Evolutionary conservation across 2,888 invertebrate species (phyloP).

Genomic region (Harpalus rufipes): DNA sequence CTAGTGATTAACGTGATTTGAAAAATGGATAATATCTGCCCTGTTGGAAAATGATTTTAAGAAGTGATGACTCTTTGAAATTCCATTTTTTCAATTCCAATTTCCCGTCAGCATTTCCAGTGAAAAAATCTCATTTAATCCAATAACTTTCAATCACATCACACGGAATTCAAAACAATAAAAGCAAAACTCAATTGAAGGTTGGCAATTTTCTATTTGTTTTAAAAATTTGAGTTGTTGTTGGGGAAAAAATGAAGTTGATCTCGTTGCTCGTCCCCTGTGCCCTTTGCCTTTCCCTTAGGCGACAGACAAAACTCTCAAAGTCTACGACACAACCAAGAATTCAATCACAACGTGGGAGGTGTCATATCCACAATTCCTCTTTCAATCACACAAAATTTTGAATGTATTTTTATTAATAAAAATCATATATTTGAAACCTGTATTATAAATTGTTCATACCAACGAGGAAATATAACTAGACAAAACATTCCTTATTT

Average conservation of each 20-base stretch:
- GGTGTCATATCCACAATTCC: too few relatives aligned
- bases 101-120: slow-evolving; percentile 11
- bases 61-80: background rate
- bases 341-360: background rate
- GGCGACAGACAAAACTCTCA: background rate
- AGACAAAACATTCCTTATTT: too few relatives aligned
- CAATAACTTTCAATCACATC: slow-evolving; percentile 33
- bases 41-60: background rate
- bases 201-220: slow-evolving; percentile 58
- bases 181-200: slow-evolving; percentile 47
- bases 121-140: slow-evolving; percentile 22
- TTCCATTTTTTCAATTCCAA: slow-evolving; percentile 6
- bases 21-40: background rate
- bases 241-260: slow-evolving; percentile 54
- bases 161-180: slow-evolving; percentile 50
- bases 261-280: slow-evolving; percentile 28
- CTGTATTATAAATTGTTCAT: too few relatives aligned
- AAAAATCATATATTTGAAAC: too few relatives aligned
- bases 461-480: too few relatives aligned
- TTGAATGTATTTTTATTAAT: too few relatives aligned
- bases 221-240: slow-evolving; percentile 60
- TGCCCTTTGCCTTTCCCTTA: slow-evolving; percentile 14
- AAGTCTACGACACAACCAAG: background rate
- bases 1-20: too few relatives aligned
- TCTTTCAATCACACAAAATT: too few relatives aligned